These are phyloP conservation scores for Ornithorhynchus anatinus DNA, from an alignment of 2,113 vertebrate genomes.

Conservation along the genomic window DNA sequence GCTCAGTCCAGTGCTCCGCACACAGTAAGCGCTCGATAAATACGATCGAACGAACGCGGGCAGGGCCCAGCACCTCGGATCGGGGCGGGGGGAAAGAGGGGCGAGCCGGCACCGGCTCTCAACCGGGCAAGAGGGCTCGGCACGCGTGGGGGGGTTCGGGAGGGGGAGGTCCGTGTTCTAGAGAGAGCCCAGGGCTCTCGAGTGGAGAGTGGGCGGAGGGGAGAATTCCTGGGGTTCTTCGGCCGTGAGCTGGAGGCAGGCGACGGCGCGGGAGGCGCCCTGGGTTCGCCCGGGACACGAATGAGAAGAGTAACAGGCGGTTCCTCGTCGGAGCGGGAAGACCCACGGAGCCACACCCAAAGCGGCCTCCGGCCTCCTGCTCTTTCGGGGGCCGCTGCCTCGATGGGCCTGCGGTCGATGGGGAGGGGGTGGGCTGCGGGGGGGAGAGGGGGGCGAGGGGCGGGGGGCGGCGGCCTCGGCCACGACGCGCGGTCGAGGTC, in stretches of 20 bases:
- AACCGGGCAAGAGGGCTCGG: no score
- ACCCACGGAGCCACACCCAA: constrained; percentile 7
- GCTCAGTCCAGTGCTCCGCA: no score
- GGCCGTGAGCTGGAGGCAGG: not conserved
- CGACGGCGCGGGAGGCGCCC: not conserved
- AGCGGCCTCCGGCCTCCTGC: not conserved
- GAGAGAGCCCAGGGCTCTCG: constrained; percentile 17
- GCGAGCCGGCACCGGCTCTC: no score
- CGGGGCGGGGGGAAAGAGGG: no score
- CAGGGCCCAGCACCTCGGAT: no score
- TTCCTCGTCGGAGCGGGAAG: not conserved
- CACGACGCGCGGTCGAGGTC: no score
- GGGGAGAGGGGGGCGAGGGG: not conserved
- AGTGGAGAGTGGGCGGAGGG: not conserved
- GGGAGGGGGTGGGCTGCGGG: not conserved
- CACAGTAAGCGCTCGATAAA: no score
- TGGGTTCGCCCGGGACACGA: not conserved
- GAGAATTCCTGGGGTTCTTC: not conserved
- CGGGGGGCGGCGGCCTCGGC: not conserved
- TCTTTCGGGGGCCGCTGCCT: no score
- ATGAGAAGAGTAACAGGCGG: constrained; percentile 1
- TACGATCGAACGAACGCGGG: no score
- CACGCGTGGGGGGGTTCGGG: no score
- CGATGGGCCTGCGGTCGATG: not conserved
- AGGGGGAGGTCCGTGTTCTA: no score